A percentile compares a stretch with the other conserved stretches of the same genome.
Conservation (phyloP, 2,888 invertebrate genomes). For the Siphonodentalium dalli region DNA sequence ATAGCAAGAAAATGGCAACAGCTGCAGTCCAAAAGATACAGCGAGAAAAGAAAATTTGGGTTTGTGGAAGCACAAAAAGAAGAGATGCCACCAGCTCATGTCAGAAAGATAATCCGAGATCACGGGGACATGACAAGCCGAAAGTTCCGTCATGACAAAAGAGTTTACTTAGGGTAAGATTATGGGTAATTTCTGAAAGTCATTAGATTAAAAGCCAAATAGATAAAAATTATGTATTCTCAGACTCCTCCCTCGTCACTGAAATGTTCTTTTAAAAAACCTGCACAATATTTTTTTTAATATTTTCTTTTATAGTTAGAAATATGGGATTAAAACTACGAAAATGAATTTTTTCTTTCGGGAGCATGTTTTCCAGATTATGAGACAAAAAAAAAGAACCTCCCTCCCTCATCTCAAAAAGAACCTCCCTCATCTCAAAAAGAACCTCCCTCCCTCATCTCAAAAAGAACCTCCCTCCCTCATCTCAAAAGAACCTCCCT, state of each 20-base stretch:
- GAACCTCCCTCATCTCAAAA: no score
- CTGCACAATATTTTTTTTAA: no score
- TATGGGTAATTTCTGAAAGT: background rate
- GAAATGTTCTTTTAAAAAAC: background rate
- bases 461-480: no score
- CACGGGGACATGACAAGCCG: conserved; percentile 99
- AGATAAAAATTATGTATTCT: background rate
- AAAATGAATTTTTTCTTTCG: no score
- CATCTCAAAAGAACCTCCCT: no score
- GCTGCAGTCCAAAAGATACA: conserved; percentile 96
- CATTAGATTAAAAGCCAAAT: background rate
- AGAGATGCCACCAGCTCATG: conserved; percentile 99
- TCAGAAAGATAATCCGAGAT: conserved; percentile 97
- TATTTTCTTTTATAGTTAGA: no score
- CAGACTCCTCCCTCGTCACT: background rate
- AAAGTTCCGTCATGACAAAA: conserved; percentile 97
- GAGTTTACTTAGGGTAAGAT: conserved; percentile 88
- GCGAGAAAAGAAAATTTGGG: conserved; percentile 97
- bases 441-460: no score
- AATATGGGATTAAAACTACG: no score
- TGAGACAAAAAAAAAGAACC: no score
- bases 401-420: no score
- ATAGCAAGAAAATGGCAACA: conserved; percentile 89
- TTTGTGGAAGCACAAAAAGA: conserved; percentile 99
- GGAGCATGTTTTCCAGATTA: no score